These are phyloP conservation scores for Andrena fulva DNA, from an alignment of 2,888 invertebrate species.

Conservation along the genomic window DNA sequence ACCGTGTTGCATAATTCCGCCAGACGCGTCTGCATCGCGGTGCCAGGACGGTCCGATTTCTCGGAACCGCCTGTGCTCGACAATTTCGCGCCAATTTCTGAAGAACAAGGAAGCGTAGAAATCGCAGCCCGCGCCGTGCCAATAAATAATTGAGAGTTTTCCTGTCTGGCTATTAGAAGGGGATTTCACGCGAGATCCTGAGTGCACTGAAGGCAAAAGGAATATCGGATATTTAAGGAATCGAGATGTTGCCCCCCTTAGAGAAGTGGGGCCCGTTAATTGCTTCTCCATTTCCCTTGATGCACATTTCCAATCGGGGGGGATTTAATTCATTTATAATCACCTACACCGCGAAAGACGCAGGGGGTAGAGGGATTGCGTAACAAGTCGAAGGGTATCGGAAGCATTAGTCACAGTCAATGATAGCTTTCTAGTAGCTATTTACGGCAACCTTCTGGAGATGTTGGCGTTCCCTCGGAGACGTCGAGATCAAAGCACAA, in stretches of 20 bases:
- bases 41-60: conserved; percentile 37
- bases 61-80: conserved; percentile 34
- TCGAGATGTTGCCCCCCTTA: background rate
- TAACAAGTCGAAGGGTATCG: conserved; percentile 33
- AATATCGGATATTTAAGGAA: background rate
- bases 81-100: conserved; percentile 51
- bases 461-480: background rate
- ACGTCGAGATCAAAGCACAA: background rate
- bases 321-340: background rate
- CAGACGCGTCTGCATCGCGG: conserved; percentile 42
- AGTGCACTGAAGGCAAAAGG: background rate
- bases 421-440: conserved; percentile 30
- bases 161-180: conserved; percentile 9
- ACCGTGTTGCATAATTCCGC: conserved; percentile 46
- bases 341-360: background rate
- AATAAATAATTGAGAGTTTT: conserved; percentile 44
- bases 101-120: conserved; percentile 51
- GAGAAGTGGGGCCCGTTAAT: background rate
- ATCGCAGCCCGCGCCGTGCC: conserved; percentile 1
- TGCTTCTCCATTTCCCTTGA: background rate
- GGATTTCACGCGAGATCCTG: background rate
- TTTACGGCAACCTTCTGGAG: conserved; percentile 28
- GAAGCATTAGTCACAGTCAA: conserved; percentile 40
- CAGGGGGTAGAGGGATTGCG: conserved; percentile 1
- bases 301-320: background rate